Conservation (phyloP, 2,888 invertebrate genomes). For the Habroteleia sp. region DNA sequence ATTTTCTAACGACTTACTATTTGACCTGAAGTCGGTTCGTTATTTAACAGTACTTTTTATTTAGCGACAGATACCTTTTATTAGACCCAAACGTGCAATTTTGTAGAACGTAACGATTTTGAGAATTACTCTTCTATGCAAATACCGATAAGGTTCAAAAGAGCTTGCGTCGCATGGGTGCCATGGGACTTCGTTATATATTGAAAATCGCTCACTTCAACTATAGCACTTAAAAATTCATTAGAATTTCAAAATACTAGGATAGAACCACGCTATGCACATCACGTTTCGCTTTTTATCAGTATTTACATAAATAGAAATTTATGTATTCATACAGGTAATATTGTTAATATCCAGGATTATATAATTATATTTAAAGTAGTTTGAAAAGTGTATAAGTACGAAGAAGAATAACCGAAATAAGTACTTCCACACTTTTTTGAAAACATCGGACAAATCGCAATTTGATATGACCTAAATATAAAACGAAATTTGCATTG, state of each 20-base stretch:
- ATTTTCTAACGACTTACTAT: slow-evolving; percentile 53
- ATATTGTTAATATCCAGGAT: too few species aligned
- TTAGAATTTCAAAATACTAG: slow-evolving; percentile 28
- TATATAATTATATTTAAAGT: too few species aligned
- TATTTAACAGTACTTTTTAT: slow-evolving; percentile 75
- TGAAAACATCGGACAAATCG: too few species aligned
- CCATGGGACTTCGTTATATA: slow-evolving; percentile 70
- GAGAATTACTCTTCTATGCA: slow-evolving; percentile 79
- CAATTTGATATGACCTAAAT: too few species aligned
- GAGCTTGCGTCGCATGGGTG: slow-evolving; percentile 67
- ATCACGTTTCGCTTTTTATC: too few species aligned
- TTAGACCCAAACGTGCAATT: slow-evolving; percentile 76
- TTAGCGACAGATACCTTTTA: slow-evolving; percentile 74
- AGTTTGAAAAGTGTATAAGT: too few species aligned
- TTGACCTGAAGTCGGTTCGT: slow-evolving; percentile 59
- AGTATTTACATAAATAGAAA: too few species aligned
- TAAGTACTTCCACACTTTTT: too few species aligned
- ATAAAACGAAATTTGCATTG: too few species aligned
- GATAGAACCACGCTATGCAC: too few species aligned
- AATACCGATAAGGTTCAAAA: slow-evolving; percentile 77
- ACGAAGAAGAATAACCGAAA: too few species aligned
- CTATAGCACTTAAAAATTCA: slow-evolving; percentile 44
- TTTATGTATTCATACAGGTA: too few species aligned
- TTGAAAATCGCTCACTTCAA: slow-evolving; percentile 68
- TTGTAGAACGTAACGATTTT: slow-evolving; percentile 76